phyloP scores from a whole-genome alignment of 2,113 vertebrate genomes.

The Apodemus sylvaticus region DNA sequence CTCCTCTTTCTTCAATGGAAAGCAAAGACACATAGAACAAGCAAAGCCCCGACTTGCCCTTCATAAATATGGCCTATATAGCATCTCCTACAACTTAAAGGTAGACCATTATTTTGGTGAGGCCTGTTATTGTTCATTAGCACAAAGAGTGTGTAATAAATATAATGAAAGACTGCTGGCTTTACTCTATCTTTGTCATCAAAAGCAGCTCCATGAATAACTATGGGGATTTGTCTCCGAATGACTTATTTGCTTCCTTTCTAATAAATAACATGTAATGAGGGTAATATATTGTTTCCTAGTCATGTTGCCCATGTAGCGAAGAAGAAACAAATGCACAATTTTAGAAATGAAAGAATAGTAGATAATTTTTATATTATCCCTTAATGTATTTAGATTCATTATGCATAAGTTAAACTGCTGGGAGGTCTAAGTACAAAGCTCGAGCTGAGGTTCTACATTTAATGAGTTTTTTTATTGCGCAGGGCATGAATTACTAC shows the following conservation, averaged over 20 bases:
- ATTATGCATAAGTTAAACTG: slow-evolving; percentile 83
- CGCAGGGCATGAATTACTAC: slow-evolving; percentile 84
- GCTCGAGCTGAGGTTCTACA: slow-evolving; percentile 79
- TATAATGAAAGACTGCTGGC: slow-evolving; percentile 86
- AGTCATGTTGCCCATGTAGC: slow-evolving; percentile 80
- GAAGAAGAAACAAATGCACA: slow-evolving; percentile 81
- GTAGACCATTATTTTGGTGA: slow-evolving; percentile 84
- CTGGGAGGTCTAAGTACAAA: slow-evolving; percentile 83
- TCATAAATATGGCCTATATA: slow-evolving; percentile 83
- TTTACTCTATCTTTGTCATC: slow-evolving; percentile 88
- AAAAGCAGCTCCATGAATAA: slow-evolving; percentile 86
- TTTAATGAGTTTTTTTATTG: slow-evolving; percentile 87
- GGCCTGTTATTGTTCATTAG: slow-evolving; percentile 89
- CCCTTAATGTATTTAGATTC: slow-evolving; percentile 82
- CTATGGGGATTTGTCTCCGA: slow-evolving; percentile 87
- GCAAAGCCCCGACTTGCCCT: slow-evolving; percentile 67
- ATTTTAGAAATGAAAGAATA: slow-evolving; percentile 84
- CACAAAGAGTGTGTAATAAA: slow-evolving; percentile 87
- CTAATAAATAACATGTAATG: slow-evolving; percentile 90
- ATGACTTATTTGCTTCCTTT: slow-evolving; percentile 87
- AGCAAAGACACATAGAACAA: slow-evolving; percentile 80
- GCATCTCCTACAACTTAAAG: slow-evolving; percentile 79
- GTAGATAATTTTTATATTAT: slow-evolving; percentile 86
- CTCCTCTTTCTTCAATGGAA: slow-evolving; percentile 72
- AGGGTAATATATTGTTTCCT: slow-evolving; percentile 87